phyloP scores from a whole-genome alignment of 2,888 invertebrate species.

The Pammene fasciana region DNA sequence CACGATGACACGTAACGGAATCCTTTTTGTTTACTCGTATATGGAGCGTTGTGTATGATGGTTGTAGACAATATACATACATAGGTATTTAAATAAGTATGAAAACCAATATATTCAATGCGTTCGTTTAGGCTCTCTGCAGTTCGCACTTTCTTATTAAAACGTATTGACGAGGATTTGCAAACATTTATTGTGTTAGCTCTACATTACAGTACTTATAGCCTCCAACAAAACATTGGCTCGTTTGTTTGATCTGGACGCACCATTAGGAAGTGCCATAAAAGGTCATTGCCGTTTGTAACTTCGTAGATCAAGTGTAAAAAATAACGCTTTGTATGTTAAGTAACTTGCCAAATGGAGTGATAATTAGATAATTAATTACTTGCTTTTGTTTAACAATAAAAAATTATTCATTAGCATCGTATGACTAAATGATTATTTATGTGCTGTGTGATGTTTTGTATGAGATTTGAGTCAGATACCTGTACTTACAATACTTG shows the following conservation, averaged over 20 bases:
- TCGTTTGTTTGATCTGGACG: constrained; percentile 3
- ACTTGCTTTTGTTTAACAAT: not conserved
- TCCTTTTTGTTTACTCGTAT: too few species aligned
- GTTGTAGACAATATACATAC: too few species aligned
- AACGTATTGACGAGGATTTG: too few species aligned
- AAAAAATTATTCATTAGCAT: not conserved
- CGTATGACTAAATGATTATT: not conserved
- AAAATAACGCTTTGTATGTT: not conserved
- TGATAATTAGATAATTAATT: not conserved
- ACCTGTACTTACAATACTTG: not conserved
- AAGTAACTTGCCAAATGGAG: not conserved
- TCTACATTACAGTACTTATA: too few species aligned
- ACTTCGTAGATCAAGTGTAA: not conserved
- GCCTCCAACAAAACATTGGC: not conserved
- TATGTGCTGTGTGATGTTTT: not conserved
- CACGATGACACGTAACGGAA: too few species aligned
- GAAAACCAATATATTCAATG: too few species aligned
- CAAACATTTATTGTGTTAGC: too few species aligned
- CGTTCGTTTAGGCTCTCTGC: too few species aligned
- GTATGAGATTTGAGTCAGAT: not conserved
- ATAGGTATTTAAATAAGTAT: too few species aligned
- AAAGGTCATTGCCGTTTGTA: constrained; percentile 13
- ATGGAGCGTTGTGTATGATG: too few species aligned
- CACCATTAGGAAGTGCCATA: constrained; percentile 21
- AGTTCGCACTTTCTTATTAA: too few species aligned